Evolutionary conservation across 2,113 vertebrate species (phyloP).

Genomic region (Phocoena sinus): DNA sequence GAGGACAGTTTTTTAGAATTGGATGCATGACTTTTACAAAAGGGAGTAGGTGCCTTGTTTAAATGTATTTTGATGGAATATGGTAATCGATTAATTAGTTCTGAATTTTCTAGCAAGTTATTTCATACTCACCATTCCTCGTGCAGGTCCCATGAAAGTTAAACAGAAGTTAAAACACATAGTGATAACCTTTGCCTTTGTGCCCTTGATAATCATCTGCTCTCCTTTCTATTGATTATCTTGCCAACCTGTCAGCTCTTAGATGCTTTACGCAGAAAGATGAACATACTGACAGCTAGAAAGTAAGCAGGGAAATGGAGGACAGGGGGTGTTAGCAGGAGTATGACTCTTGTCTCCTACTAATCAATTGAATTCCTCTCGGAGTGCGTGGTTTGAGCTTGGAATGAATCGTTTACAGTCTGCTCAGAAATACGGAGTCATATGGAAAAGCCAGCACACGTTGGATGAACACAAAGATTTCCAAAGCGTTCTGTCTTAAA

Average conservation of each 20-base stretch:
- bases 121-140: background rate
- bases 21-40: constrained; percentile 42
- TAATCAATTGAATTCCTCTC: background rate
- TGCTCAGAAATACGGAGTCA: constrained; percentile 13
- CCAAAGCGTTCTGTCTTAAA: background rate
- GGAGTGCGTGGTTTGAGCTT: background rate
- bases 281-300: background rate
- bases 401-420: background rate
- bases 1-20: constrained; percentile 30
- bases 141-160: rapidly evolving
- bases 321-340: background rate
- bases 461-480: background rate
- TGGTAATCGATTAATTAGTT: background rate
- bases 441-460: background rate
- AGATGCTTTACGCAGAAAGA: background rate
- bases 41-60: background rate
- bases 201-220: background rate
- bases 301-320: background rate
- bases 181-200: background rate
- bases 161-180: background rate
- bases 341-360: background rate
- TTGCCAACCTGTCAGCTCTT: background rate
- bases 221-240: background rate
- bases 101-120: background rate
- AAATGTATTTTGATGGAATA: background rate